A percentile compares a stretch with the other conserved stretches of the same genome.
These are phyloP conservation scores for Smutsia gigantea DNA, from an alignment of 2,797 vertebrate genomes.

Conservation along the genomic window DNA sequence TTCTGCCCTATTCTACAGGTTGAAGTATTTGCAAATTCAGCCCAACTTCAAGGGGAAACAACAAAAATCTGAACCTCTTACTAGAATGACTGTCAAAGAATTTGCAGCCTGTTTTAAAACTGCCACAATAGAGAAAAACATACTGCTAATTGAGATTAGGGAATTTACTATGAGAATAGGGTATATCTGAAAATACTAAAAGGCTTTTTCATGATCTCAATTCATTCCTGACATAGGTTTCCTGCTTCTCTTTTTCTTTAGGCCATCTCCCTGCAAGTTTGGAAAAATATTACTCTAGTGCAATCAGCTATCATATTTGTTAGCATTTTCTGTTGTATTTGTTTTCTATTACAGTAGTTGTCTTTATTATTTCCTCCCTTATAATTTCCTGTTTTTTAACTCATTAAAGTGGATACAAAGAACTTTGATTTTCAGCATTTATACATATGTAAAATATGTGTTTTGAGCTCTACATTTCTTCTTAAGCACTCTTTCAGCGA, in stretches of 20 bases:
- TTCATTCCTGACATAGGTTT: background rate
- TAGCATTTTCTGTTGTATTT: background rate
- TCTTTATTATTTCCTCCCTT: background rate
- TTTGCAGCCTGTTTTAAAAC: background rate
- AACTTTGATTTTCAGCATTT: background rate
- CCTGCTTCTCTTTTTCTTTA: background rate
- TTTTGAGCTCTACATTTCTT: background rate
- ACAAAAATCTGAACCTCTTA: background rate
- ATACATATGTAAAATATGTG: background rate
- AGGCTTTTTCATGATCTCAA: background rate
- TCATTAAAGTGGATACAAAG: background rate
- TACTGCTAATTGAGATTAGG: background rate
- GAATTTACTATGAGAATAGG: background rate
- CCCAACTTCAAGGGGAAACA: background rate
- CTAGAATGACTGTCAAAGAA: background rate
- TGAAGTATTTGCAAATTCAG: background rate
- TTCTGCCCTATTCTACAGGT: background rate
- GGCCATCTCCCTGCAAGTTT: background rate
- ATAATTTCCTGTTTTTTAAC: background rate
- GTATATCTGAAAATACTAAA: background rate
- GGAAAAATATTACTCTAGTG: background rate
- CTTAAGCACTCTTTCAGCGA: background rate
- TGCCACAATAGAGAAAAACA: background rate
- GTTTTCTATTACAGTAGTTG: background rate
- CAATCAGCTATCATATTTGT: background rate